These are phyloP conservation scores for Megaceryle torquata DNA, from an alignment of 2,113 vertebrate species.

Conservation along the genomic window DNA sequence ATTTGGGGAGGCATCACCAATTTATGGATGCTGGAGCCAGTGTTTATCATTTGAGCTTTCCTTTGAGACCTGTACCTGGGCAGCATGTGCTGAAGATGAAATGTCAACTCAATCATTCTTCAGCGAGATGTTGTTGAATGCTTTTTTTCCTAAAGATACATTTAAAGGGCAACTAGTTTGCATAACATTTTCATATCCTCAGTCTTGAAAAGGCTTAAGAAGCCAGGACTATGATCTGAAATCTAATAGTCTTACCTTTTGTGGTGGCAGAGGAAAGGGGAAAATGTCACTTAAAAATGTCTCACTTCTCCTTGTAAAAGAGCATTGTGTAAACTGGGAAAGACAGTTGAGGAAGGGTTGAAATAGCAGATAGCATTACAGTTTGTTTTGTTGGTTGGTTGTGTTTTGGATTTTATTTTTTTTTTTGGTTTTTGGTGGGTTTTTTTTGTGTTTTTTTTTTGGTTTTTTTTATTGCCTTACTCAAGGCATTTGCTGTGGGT, in stretches of 20 bases:
- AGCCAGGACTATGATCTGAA: not conserved
- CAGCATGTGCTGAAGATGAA: not conserved
- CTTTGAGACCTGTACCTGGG: constrained; percentile 1
- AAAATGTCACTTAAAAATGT: not conserved
- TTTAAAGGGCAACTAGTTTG: constrained; percentile 48
- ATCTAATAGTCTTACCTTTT: constrained; percentile 19
- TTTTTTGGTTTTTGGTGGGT: too few species aligned
- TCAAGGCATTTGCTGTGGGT: not conserved
- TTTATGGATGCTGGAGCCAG: not conserved
- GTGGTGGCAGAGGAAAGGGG: not conserved
- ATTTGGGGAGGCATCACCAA: not conserved
- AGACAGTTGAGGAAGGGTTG: not conserved
- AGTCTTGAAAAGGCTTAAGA: not conserved
- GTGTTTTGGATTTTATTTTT: too few species aligned
- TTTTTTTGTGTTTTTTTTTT: too few species aligned
- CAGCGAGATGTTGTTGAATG: not conserved
- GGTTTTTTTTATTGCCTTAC: not conserved
- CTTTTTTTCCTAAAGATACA: not conserved
- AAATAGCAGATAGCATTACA: not conserved
- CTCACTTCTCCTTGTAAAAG: not conserved
- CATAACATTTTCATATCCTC: constrained; percentile 20
- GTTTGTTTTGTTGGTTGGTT: not conserved
- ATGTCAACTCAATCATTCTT: constrained; percentile 44
- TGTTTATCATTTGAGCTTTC: not conserved
- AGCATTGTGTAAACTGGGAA: not conserved